phyloP scores from a whole-genome alignment of 2,113 vertebrate genomes.

The Nibea coibor region DNA sequence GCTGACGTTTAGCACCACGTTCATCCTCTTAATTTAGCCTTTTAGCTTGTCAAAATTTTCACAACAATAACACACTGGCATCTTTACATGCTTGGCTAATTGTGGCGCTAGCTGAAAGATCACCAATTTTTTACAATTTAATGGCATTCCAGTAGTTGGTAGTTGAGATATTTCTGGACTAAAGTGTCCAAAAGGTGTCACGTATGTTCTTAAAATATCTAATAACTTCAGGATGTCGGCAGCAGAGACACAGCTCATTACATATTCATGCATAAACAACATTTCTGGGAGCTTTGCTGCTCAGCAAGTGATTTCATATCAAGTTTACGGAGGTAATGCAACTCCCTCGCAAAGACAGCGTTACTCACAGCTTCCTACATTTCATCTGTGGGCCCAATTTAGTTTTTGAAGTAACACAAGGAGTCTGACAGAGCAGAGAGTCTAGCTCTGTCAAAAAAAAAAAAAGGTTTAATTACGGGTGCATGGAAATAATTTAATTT shows the following conservation, averaged over 20 bases:
- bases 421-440: slow-evolving; percentile 5
- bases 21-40: neutral
- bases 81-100: neutral
- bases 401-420: neutral
- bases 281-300: slow-evolving; percentile 11
- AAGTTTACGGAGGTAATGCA: neutral
- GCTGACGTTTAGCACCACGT: neutral
- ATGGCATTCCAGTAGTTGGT: too few species aligned
- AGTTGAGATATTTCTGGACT: too few species aligned
- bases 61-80: too few species aligned
- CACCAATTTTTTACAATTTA: too few species aligned
- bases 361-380: neutral
- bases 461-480: slow-evolving; percentile 20
- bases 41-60: too few species aligned
- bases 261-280: slow-evolving; percentile 35
- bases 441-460: neutral
- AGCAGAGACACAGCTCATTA: neutral
- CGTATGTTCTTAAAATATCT: neutral
- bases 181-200: neutral
- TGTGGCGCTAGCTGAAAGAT: neutral
- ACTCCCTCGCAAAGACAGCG: slow-evolving; percentile 1
- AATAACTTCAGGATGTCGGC: neutral
- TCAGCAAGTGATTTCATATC: slow-evolving; percentile 20
- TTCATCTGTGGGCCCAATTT: neutral
- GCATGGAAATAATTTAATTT: slow-evolving; percentile 29